Base-by-base conservation (phyloP, 92 coral and sea anemone species). In the Parazoanthus atlanticus region DNA sequence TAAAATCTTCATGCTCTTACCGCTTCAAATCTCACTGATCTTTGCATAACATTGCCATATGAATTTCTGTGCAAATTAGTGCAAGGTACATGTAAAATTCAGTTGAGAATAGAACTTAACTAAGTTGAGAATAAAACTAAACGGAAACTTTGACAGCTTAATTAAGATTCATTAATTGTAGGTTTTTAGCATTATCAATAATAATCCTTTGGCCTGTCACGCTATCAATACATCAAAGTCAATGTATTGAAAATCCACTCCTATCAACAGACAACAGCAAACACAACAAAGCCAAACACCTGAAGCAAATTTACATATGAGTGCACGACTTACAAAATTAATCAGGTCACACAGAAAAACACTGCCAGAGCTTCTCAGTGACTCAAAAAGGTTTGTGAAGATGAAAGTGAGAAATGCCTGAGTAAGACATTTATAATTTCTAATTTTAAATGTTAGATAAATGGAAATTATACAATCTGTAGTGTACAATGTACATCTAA, bases 1-100 rank as follows among this genome's bases (percentile, higher is more conserved):
- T 75, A 75, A 12, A 38, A 41, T 2, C 2, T 70, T 30, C 8
- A 31, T 13, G 31, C 2, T 10, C 87, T 84, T 84, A 84, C 87
- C 87, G 29, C 52, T 84, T 84, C 79, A 84, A 84, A 84, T 54
- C 67, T 71, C 78, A 84, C 87, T 41, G 87, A 84, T 84, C 87
- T 84, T 70, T 84, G 87, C 87, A 84, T 84, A 67, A 41, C 16
- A n/a, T 6, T 70, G 71, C 47, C 28, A 71, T 29, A 70, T 84
- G 43, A 71, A 69, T 19, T n/a, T 28, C 15, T 25, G 28, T 21
- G 16, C 26, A 74, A 19, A 32, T 32, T 15, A 15, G 10, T 8
- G 15, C 41, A 75, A 8, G 43, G 10, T 74, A 7, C 16, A 72
- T 29, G 36, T 29, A 38, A 74, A 77, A 46, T 8, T 41, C 1